Evolutionary conservation across 2,113 vertebrate genomes (phyloP), one percentile per base, ranked within the genome.

Genomic region (Cynoglossus semilaevis): DNA sequence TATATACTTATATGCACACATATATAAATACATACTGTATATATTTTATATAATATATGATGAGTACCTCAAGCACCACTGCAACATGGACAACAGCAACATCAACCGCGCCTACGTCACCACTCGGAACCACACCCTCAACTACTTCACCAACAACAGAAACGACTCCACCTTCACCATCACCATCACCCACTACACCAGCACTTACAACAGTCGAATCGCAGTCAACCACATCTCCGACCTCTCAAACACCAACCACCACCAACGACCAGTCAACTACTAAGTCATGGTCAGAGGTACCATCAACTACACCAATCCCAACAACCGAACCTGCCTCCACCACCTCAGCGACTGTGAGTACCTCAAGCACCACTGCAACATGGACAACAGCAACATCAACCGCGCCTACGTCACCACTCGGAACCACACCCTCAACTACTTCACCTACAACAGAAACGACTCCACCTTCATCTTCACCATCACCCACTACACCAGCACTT

Each of bases 21-120:
- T n/a, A n/a, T n/a, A n/a, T n/a, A n/a, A n/a, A n/a, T n/a, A n/a
- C n/a, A n/a, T n/a, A n/a, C n/a, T n/a, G n/a, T n/a, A n/a, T n/a
- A n/a, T n/a, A n/a, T n/a, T n/a, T n/a, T n/a, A n/a, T n/a, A n/a
- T n/a, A n/a, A n/a, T n/a, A n/a, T n/a, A n/a, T n/a, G n/a, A n/a
- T n/a, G n/a, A n/a, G n/a, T n/a, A n/a, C n/a, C n/a, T n/a, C n/a
- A n/a, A n/a, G n/a, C n/a, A n/a, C n/a, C n/a, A n/a, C n/a, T n/a
- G n/a, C n/a, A 66, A 2, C 10, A 22, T 40, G 62, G 43, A 40
- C 58, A 67, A 52, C 51, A 15, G 0, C 49, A 46, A 14, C 44
- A 37, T 2, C 15, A 3, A 69, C 35, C 37, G 44, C 34, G 4
- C 0, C 11, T 13, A 15, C 17, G 38, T 7, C 59, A 7, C 37